phyloP scores from a whole-genome alignment of 2,113 vertebrate species.

The Microcebus jonahi region DNA sequence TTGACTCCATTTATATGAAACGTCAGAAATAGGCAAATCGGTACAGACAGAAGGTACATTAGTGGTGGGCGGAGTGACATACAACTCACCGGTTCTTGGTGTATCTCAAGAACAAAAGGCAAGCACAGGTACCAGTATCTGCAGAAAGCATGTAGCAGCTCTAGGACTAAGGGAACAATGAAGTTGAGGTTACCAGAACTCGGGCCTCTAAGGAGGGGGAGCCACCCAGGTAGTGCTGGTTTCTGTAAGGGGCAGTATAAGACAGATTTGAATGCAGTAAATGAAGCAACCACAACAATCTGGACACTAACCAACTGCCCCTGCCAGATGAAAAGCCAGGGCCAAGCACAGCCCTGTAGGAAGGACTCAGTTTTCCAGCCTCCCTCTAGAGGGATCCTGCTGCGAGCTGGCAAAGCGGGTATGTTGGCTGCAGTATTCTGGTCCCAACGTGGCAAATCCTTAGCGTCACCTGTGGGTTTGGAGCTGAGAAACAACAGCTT shows the following conservation, averaged over 20 bases:
- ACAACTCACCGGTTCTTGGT: not conserved
- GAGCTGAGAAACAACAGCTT: not conserved
- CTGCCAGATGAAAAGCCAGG: not conserved
- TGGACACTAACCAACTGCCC: not conserved
- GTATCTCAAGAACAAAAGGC: not conserved
- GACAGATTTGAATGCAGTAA: not conserved
- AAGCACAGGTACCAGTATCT: not conserved
- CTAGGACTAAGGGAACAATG: not conserved
- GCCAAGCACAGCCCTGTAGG: not conserved
- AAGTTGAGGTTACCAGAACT: not conserved
- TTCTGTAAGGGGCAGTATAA: not conserved
- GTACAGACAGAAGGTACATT: not conserved
- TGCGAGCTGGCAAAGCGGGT: not conserved
- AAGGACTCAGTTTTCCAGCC: not conserved
- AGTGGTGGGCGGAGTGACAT: not conserved
- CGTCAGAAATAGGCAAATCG: not conserved
- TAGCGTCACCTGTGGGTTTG: not conserved
- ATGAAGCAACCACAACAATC: not conserved
- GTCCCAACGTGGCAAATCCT: not conserved
- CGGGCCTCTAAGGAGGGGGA: not conserved
- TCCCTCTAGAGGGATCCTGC: not conserved
- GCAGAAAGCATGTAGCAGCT: not conserved
- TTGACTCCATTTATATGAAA: not conserved
- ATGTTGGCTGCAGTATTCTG: not conserved
- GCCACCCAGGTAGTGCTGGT: not conserved